Evolutionary conservation across 2,888 invertebrate species (phyloP), one percentile per base, ranked within the genome.

Genomic region (Chrysotoxum bicinctum): DNA sequence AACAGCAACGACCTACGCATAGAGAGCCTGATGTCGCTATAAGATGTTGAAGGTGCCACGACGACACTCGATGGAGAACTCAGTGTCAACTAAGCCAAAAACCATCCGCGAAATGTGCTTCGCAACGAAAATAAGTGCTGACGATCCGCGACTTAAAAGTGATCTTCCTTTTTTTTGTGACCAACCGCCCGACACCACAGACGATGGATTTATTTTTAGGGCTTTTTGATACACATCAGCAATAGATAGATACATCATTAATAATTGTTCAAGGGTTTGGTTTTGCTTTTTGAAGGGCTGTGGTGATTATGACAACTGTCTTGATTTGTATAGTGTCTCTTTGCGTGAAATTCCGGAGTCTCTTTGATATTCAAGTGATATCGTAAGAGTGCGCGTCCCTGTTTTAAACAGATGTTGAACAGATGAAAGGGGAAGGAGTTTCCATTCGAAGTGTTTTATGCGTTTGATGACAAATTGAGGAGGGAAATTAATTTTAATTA

Each of bases 211-310:
- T 81, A 85, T 85, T 81, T 77, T 85, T 80, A 80, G 75, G 68
- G 76, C 73, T 81, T 76, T 30, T 40, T 69, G 48, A 76, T 81
- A 72, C 72, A 35, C 72, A 35, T 37, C 58, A 64, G 85, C 77
- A 73, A 85, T 81, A 85, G 85, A 81, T 81, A 85, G 85, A 81
- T 81, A 85, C 85, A 85, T 85, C 85, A 77, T 85, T 77, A 85
- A 81, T 81, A 81, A 81, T 85, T 79, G 75, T 84, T 79, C 79
- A 79, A 79, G 79, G 62, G 78, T 58, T 83, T 68, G 77, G 60
- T 50, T 72, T 58, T 19, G 43, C 21, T 26, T 32, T 37, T 37
- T 56, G n/a, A 12, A 32, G 19, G 48, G 50, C 66, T 43, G 66
- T 64, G 45, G 69, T 74, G 83, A 83, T 83, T 83, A 83, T 83